These are phyloP conservation scores for Pangasius mekongensis DNA, from an alignment of 2,797 vertebrate species.

Conservation along the genomic window DNA sequence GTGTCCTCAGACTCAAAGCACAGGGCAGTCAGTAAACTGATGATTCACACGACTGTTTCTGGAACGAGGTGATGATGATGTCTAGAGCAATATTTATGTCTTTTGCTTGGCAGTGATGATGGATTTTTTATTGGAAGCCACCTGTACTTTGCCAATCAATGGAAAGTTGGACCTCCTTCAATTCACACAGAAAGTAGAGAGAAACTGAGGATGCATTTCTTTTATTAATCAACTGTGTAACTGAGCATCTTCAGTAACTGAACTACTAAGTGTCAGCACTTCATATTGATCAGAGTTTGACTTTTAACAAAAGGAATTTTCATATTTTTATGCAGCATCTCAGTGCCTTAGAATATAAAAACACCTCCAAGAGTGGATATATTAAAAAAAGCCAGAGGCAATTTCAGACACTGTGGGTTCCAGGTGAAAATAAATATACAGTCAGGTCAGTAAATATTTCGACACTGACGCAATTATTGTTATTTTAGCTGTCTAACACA, in stretches of 20 bases:
- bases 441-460: neutral
- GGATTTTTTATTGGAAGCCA: conserved; percentile 19
- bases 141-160: conserved; percentile 8
- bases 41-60: conserved; percentile 48
- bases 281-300: conserved; percentile 17
- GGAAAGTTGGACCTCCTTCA: conserved; percentile 6
- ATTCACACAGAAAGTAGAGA: neutral
- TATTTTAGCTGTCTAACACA: neutral
- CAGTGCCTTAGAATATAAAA: neutral
- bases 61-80: conserved; percentile 37
- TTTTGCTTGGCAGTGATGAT: neutral
- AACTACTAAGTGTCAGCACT: conserved; percentile 17
- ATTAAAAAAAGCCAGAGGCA: neutral
- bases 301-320: neutral
- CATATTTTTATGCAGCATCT: neutral
- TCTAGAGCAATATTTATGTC: conserved; percentile 30
- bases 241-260: neutral
- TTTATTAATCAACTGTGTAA: conserved; percentile 10
- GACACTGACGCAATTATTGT: neutral
- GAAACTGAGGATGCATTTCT: neutral
- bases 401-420: neutral
- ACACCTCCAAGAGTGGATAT: neutral
- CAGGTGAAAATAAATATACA: neutral
- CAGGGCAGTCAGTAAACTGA: conserved; percentile 29
- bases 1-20: conserved; percentile 26